These are phyloP conservation scores for Oceanites oceanicus DNA, from an alignment of 2,113 vertebrate species.

Conservation along the genomic window DNA sequence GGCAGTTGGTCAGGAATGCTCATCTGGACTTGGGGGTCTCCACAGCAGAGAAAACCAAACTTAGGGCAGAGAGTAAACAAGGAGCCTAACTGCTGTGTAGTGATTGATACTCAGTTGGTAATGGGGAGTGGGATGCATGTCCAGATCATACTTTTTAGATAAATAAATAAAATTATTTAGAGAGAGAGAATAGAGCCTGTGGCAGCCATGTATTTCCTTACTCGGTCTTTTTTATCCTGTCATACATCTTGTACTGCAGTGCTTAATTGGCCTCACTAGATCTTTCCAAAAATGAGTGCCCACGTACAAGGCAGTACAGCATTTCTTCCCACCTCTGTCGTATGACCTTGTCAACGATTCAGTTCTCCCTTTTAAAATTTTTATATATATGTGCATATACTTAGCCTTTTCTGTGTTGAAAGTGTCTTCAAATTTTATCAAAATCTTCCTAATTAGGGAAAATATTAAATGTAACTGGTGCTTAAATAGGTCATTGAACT, in stretches of 20 bases:
- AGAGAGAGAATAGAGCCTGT: background rate
- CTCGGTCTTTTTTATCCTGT: background rate
- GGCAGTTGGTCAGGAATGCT: background rate
- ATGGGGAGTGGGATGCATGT: background rate
- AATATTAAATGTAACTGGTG: background rate
- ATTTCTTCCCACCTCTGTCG: background rate
- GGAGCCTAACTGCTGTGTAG: background rate
- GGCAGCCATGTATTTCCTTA: background rate
- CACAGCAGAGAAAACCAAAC: background rate
- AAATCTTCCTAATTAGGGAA: background rate
- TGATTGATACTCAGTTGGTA: background rate
- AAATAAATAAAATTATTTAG: background rate
- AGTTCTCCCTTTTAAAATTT: background rate
- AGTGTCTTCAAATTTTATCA: background rate
- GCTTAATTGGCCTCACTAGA: background rate
- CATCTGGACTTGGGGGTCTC: accelerated
- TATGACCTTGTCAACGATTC: background rate
- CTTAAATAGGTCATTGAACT: background rate
- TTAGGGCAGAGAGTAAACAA: background rate
- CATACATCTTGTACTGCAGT: background rate
- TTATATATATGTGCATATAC: background rate
- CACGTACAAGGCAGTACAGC: background rate
- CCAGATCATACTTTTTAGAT: background rate
- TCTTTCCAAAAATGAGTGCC: background rate
- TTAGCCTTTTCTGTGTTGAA: background rate